A percentile compares a stretch with the other conserved stretches of the same genome.
Evolutionary conservation across 1,140 invertebrate species (phyloP).

Genomic region (Euborellia annulipes): DNA sequence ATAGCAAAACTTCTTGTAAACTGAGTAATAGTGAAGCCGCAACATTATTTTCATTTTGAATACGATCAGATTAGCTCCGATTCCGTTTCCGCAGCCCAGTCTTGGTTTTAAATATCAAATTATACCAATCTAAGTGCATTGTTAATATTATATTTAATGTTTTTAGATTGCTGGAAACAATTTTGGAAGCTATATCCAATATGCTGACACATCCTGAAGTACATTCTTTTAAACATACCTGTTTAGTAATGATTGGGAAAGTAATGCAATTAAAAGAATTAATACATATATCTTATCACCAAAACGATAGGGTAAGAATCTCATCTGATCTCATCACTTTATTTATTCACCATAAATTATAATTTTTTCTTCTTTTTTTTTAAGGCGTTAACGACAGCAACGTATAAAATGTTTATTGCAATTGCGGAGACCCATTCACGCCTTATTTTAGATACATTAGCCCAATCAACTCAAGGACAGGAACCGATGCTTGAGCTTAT

Average conservation of each 20-base stretch:
- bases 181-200: slow-evolving; percentile 40
- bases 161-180: slow-evolving; percentile 33
- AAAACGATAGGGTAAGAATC: neutral
- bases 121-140: no score
- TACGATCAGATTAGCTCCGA: no score
- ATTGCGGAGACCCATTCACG: slow-evolving; percentile 48
- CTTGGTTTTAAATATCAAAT: no score
- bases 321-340: neutral
- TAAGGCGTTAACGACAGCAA: slow-evolving; percentile 32
- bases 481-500: slow-evolving; percentile 33
- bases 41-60: no score
- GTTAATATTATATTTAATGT: no score
- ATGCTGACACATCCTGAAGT: slow-evolving; percentile 39
- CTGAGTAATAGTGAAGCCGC: no score
- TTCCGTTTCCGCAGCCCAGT: no score
- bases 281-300: no score
- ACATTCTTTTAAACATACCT: slow-evolving; percentile 31
- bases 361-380: slow-evolving; percentile 3
- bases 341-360: neutral
- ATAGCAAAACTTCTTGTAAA: no score
- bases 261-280: slow-evolving; percentile 18
- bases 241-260: slow-evolving; percentile 33
- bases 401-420: slow-evolving; percentile 44
- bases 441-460: slow-evolving; percentile 34
- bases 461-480: slow-evolving; percentile 25